Evolutionary conservation across 2,113 vertebrate species (phyloP), one percentile per base, ranked within the genome.

Genomic region (Caloenas nicobarica): DNA sequence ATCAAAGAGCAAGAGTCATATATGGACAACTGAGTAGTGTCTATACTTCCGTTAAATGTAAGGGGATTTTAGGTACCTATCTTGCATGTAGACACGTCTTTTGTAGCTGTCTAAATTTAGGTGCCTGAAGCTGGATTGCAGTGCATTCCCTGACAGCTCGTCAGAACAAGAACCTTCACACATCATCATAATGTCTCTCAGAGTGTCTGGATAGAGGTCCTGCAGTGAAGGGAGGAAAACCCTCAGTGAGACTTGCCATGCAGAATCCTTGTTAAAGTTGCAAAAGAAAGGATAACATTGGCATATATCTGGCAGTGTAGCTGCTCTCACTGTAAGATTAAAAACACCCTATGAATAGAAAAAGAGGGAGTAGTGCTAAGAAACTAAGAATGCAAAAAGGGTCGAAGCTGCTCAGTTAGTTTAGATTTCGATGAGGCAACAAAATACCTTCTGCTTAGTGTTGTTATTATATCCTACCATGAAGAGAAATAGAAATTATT

Each of bases 251-350:
- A 24, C 2, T 38, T 56, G 36, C 2, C 22, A 21, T 48, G 13
- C 8, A 78, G 38, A 42, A 8, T 70, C 15, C 29, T 70, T 66
- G 9, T 50, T 21, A 58, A 81, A 21, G 10, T 77, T 21, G 13
- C 5, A 22, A 79, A 74, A 46, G 13, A 53, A 51, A 60, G 16
- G 29, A 62, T 15, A 72, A 7, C 26, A 22, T 0, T 29, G 10
- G 1, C 22, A 4, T 4, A 4, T 24, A 18, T 51, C 48, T 77
- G 25, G 8, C 15, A 51, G 11, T 3, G 1, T 7, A 19, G 26
- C 10, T 26, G 6, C 13, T 56, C 16, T 29, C 9, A 16, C 0
- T 24, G 18, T 8, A 71, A 48, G 33, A 31, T 5, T 48, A 51
- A 90, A 81, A 48, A 25, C 18, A 48, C 46, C 13, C 33, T 19